Evolutionary conservation across 2,797 vertebrate species (phyloP), one percentile per base, ranked within the genome.

Genomic region (Cirrhinus molitorella): DNA sequence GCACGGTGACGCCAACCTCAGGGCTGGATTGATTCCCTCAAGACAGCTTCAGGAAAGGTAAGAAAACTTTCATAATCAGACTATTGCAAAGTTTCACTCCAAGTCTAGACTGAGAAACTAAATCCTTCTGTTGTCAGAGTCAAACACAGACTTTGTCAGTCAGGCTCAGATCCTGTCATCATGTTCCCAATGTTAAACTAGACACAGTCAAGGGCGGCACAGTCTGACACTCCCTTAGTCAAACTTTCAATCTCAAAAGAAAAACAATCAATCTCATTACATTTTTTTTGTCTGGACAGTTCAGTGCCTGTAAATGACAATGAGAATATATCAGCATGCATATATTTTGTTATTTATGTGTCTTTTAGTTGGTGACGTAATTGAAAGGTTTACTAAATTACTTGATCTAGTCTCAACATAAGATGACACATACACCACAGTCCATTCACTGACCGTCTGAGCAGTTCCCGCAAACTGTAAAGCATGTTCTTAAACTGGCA

Each of bases 41-140:
- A 95, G 94, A 90, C 96, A 96, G 85, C 97, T 99, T 89, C 98
- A 99, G 68, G 96, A 98, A 92, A 98, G 97, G 97, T 98, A 89
- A 94, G 95, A 66, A 40, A 67, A 71, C 10, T 3, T 59, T 4
- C n/a, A 49, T 55, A 55, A 57, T 71, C 23, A 59, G 4, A 79
- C 76, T 79, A 47, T 51, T 51, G 25, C 61, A 37, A 79, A 31
- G 61, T 67, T 68, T 68, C 3, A 21, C 65, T 79, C n/a, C 37
- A 47, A 65, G 70, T 73, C 68, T 81, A 81, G 57, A 81, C 70
- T 21, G 57, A 63, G 80, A 81, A 81, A 81, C 57, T n/a, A 51
- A 63, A 81, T 81, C 40, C 71, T 57, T 71, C 68, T 76, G 8
- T 47, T 63, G 55, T 72, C 65, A 77, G 25, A 43, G 19, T 67